These are phyloP conservation scores for Campaea margaritaria DNA, from an alignment of 2,888 invertebrate genomes.

Conservation along the genomic window DNA sequence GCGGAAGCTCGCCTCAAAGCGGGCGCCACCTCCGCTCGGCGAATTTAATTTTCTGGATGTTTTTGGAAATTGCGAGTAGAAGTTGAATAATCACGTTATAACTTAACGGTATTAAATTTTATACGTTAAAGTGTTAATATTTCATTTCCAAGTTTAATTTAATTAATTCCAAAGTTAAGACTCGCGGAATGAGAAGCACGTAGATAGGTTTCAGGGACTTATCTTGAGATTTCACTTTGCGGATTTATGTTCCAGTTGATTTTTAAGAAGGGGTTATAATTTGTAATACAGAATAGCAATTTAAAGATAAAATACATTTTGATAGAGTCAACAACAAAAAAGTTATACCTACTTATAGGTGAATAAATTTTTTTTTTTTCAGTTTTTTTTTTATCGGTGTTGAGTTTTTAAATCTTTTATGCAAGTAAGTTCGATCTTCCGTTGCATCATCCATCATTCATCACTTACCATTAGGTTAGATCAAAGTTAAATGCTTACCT, in stretches of 20 bases:
- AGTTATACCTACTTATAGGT: no score
- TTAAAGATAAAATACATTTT: not conserved
- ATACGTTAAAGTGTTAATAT: slow-evolving; percentile 85
- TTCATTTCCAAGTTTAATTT: slow-evolving; percentile 85
- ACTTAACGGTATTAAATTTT: slow-evolving; percentile 85
- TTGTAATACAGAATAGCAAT: not conserved
- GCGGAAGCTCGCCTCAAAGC: slow-evolving; percentile 75
- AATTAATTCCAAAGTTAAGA: slow-evolving; percentile 83
- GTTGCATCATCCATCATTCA: no score
- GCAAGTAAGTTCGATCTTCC: no score
- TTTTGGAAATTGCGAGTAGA: slow-evolving; percentile 78
- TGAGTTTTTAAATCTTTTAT: no score
- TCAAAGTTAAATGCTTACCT: no score
- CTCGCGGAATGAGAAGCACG: slow-evolving; percentile 55
- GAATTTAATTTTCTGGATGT: slow-evolving; percentile 84
- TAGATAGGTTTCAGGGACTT: slow-evolving; percentile 53
- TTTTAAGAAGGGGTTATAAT: not conserved
- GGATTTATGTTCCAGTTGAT: slow-evolving; percentile 9
- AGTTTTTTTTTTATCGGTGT: no score
- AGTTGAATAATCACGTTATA: slow-evolving; percentile 85
- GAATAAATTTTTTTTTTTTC: no score
- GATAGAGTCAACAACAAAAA: not conserved
- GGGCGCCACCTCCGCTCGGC: slow-evolving; percentile 69
- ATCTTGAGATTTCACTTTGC: slow-evolving; percentile 54
- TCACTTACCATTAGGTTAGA: no score